Conservation (phyloP, 2,888 invertebrate genomes). For the Agonopterix heracliana region DNA sequence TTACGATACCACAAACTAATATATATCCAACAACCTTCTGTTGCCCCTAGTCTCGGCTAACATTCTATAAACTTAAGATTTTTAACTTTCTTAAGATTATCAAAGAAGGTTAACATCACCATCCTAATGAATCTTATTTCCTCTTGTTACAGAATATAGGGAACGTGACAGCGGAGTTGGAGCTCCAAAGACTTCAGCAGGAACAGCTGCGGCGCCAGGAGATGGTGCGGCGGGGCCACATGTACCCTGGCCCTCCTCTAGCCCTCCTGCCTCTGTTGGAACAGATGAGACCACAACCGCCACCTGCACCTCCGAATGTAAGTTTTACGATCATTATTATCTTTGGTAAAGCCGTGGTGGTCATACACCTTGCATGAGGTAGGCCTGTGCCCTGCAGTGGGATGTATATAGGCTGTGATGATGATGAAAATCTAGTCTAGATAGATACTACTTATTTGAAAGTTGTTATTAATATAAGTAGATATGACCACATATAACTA, state of each 20-base stretch:
- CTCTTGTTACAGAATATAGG: conserved; percentile 58
- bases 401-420: too few species aligned
- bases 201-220: conserved; percentile 78
- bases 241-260: conserved; percentile 78
- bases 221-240: conserved; percentile 63
- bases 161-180: conserved; percentile 73
- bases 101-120: too few species aligned
- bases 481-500: too few species aligned
- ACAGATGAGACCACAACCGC: conserved; percentile 70
- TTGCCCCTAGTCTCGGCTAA: too few species aligned
- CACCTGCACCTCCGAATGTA: conserved; percentile 59
- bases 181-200: conserved; percentile 82
- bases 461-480: too few species aligned
- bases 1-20: too few species aligned
- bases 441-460: too few species aligned
- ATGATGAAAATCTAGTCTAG: too few species aligned
- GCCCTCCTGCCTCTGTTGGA: conserved; percentile 84
- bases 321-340: conserved; percentile 17
- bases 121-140: neutral
- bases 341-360: neutral
- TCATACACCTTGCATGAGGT: neutral
- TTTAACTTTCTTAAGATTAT: too few species aligned
- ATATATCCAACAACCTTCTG: too few species aligned
- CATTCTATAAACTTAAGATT: too few species aligned
- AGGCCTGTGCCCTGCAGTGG: too few species aligned